A percentile compares a stretch with the other conserved stretches of the same genome.
phyloP scores from a whole-genome alignment of 2,113 vertebrate genomes.

The Oreotrochilus melanogaster region DNA sequence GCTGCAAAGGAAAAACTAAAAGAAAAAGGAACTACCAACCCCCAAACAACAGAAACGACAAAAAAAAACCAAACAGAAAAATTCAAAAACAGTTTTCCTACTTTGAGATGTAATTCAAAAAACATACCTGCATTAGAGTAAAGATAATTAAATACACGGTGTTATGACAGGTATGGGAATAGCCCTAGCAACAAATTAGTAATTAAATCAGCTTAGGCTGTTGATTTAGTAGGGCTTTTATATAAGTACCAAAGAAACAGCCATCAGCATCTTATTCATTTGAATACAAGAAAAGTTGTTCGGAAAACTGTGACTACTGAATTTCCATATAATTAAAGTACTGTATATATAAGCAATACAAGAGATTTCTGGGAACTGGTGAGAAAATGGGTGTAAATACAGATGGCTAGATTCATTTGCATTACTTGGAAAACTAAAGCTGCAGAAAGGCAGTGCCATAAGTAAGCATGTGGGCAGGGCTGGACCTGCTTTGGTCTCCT shows the following conservation, averaged over 20 bases:
- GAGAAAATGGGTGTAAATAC: slow-evolving; percentile 49
- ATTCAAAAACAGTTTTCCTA: not conserved
- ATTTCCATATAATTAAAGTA: slow-evolving; percentile 70
- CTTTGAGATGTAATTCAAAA: not conserved
- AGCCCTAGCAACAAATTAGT: slow-evolving; percentile 45
- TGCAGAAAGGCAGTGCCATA: not conserved
- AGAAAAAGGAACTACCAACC: not conserved
- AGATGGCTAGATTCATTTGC: slow-evolving; percentile 37
- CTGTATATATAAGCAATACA: slow-evolving; percentile 50
- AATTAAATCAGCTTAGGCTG: slow-evolving; percentile 60
- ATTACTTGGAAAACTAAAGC: not conserved
- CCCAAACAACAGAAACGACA: not conserved
- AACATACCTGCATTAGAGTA: slow-evolving; percentile 15
- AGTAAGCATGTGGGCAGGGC: not conserved
- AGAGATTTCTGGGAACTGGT: slow-evolving; percentile 33
- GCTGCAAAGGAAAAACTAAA: slow-evolving; percentile 44
- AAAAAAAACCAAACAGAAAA: not conserved
- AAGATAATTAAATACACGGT: slow-evolving; percentile 41
- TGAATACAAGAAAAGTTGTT: slow-evolving; percentile 66
- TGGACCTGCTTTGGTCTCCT: not conserved
- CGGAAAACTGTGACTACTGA: slow-evolving; percentile 60
- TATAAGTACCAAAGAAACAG: slow-evolving; percentile 54
- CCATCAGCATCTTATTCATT: slow-evolving; percentile 66
- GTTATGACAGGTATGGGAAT: slow-evolving; percentile 50
- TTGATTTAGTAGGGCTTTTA: slow-evolving; percentile 60